phyloP scores from a whole-genome alignment of 2,113 vertebrate genomes.

The Sorex fumeus region DNA sequence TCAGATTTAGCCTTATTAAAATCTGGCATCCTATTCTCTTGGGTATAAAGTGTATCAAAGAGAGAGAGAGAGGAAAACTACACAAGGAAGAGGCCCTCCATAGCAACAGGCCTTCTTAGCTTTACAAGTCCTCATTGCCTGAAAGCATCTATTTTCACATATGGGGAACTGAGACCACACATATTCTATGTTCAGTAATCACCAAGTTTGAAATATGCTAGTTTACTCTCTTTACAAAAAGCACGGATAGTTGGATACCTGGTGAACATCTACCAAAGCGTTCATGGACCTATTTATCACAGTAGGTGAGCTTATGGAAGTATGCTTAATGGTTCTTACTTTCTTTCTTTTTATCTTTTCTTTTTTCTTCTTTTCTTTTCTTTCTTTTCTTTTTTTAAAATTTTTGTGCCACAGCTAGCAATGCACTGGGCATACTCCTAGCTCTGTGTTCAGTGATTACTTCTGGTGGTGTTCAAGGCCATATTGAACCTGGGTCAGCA shows the following conservation, averaged over 20 bases:
- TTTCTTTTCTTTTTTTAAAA: no score
- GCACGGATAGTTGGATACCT: background rate
- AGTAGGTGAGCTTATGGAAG: background rate
- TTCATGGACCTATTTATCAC: no score
- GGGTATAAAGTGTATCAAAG: background rate
- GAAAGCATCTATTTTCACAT: background rate
- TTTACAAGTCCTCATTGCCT: background rate
- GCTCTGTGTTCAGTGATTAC: no score
- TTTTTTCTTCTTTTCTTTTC: no score
- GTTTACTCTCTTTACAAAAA: no score
- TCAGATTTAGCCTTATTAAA: background rate
- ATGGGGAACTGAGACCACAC: background rate
- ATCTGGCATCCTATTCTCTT: background rate
- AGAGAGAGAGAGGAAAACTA: background rate
- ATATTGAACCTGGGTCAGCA: no score
- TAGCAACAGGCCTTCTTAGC: no score
- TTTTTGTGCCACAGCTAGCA: no score
- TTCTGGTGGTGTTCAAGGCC: no score
- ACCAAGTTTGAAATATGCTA: background rate
- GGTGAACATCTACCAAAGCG: no score
- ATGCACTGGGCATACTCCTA: no score
- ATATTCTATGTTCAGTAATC: background rate
- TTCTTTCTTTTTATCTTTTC: no score
- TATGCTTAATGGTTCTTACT: background rate
- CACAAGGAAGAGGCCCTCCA: background rate